Base-by-base conservation (phyloP, 2,797 vertebrate species). In the Mycteria americana region DNA sequence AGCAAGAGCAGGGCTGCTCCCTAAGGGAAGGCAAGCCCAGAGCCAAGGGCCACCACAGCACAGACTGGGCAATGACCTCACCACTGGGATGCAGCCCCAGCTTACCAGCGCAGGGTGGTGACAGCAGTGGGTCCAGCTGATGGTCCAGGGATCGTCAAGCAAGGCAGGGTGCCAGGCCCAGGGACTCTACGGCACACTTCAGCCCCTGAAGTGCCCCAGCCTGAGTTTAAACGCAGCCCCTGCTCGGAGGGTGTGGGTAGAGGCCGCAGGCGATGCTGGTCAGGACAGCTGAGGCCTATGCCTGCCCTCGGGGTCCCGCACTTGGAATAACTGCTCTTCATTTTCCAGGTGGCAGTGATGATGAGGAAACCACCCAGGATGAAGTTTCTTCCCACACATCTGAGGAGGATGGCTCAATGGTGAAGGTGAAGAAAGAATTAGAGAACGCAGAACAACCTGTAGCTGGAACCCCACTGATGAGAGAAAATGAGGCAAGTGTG, bases 301-400 rank as follows among this genome's bases (percentile, higher is more conserved):
- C 30, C 33, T 77, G 76, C 46, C 54, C 6, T 64, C 35, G 30
- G n/a, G 21, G 35, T 65, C 56, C 69, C 73, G 50, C 19, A 18
- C 17, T 45, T 78, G 62, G 51, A 96, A 30, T 97, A 82, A 97
- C 77, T 89, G 75, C 67, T 97, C 57, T 89, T 23, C 95, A 17
- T 88, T 41, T 97, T 98, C 82, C 82, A 98, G 98, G 98, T 96
- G 98, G 98, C 95, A 98, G 98, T 11, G 98, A 98, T 64, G 98
- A 98, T 39, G 98, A 98, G 80, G 98, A 98, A 80, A 98, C 98
- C 46, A 98, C 98, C 27, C 98, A 98, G 91, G 98, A 98, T 95
- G 98, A 98, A 96, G 96, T 97, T 85, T 98, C 98, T 90, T 98
- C 98, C 70, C 98, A 98, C 64, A 97, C 98, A 2, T 98, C 98